These are phyloP conservation scores for Cavia aperea DNA, from an alignment of 2,113 vertebrate species.

Conservation along the genomic window DNA sequence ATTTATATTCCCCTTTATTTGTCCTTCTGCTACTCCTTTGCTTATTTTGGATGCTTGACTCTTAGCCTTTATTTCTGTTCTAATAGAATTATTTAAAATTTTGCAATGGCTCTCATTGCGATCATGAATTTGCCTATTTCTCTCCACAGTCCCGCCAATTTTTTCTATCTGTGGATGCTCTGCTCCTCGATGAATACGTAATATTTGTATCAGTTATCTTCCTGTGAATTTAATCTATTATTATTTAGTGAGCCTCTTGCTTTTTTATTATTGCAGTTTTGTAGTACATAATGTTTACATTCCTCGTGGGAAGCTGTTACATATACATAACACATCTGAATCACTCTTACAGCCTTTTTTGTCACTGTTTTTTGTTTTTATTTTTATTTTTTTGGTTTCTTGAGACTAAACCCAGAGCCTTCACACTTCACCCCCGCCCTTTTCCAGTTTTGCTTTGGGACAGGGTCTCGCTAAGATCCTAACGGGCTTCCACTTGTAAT, in stretches of 20 bases:
- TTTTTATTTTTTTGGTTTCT: neutral
- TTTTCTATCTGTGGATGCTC: neutral
- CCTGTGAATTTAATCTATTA: neutral
- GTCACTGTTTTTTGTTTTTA: neutral
- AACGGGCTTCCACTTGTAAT: neutral
- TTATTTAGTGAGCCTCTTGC: neutral
- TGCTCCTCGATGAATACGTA: neutral
- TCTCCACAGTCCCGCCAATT: neutral
- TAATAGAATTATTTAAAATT: slow-evolving; percentile 6
- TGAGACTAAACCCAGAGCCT: neutral
- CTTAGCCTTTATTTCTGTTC: neutral
- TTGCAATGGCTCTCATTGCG: neutral
- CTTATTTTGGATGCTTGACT: slow-evolving; percentile 12
- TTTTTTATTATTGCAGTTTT: neutral
- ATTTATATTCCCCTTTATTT: neutral
- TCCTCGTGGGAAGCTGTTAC: neutral
- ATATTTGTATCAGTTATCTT: neutral
- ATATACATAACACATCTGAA: neutral
- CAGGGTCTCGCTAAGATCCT: neutral
- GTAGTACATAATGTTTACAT: neutral
- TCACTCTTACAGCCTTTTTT: neutral
- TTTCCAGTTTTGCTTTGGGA: neutral
- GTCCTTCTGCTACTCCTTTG: neutral
- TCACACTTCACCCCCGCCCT: neutral
- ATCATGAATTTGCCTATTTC: neutral